phyloP scores from a whole-genome alignment of 2,888 invertebrate genomes.

The Alcis repandata region DNA sequence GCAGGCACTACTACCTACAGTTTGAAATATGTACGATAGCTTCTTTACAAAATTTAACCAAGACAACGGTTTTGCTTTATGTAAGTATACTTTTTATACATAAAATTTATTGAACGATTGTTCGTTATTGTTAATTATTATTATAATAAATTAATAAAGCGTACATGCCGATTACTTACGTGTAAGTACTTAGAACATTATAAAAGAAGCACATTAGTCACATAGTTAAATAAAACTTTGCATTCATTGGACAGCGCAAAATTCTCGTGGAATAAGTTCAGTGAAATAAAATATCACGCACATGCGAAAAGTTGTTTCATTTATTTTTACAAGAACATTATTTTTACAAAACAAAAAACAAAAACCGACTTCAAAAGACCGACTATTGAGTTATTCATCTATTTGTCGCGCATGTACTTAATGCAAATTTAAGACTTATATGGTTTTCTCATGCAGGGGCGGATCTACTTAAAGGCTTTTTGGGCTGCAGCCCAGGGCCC shows the following conservation, averaged over 20 bases:
- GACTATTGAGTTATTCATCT: too few species aligned
- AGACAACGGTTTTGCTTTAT: slow-evolving; percentile 60
- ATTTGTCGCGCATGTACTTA: too few species aligned
- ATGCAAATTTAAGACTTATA: too few species aligned
- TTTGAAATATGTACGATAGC: slow-evolving; percentile 47
- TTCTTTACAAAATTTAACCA: slow-evolving; percentile 27
- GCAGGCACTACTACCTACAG: slow-evolving; percentile 45
- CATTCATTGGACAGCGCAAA: slow-evolving; percentile 78
- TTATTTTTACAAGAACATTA: slow-evolving; percentile 38
- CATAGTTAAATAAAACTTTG: slow-evolving; percentile 76
- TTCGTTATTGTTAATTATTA: slow-evolving; percentile 70
- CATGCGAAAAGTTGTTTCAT: slow-evolving; percentile 80
- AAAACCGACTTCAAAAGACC: too few species aligned
- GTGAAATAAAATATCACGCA: slow-evolving; percentile 84
- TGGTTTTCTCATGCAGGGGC: too few species aligned
- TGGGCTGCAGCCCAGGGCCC: too few species aligned
- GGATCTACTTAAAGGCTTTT: too few species aligned
- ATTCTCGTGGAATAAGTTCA: slow-evolving; percentile 78
- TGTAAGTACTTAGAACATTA: slow-evolving; percentile 68
- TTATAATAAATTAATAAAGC: slow-evolving; percentile 44
- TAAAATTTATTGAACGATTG: slow-evolving; percentile 67
- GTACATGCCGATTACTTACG: slow-evolving; percentile 53
- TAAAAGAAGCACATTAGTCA: slow-evolving; percentile 81
- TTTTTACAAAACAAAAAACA: too few species aligned
- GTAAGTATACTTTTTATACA: slow-evolving; percentile 75